Evolutionary conservation across 30 jellyfish, hydroid and myxozoan species (phyloP), one percentile per base, ranked within the genome.

Genomic region (Aurelia sp.): DNA sequence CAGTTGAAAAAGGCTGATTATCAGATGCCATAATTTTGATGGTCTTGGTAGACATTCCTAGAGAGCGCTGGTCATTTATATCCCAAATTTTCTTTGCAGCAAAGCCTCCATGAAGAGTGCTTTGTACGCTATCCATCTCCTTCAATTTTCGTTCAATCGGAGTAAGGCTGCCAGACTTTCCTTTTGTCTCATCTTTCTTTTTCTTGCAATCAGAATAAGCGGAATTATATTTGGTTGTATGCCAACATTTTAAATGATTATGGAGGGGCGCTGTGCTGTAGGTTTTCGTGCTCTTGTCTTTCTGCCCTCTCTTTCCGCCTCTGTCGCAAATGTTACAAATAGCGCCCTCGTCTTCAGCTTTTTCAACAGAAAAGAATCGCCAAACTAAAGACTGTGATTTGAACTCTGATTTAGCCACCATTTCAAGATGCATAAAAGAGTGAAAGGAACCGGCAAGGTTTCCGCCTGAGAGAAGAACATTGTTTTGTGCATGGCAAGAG

Each of bases 231-330:
- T 67, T 69, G 50, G 86, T 58, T 83, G 55, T 68, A 69, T 83
- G 66, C 70, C 85, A 83, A 22, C 78, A 82, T 52, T 76, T 88
- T 58, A 88, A 76, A 77, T 66, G 91, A 33, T 88, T 77, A 58
- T 67, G 80, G 50, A 78, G 92, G 38, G 96, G 91, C 38, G 94
- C 88, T 21, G 96, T 77, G 77, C 91, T 77, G 86, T 76, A 77
- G 71, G 88, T 67, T 72, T 76, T 88, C 61, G 90, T 92, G 31
- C 96, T 92, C 67, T 76, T 80, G 87, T 69, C 77, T 63, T 69
- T 77, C 85, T 79, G 86, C 41, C 87, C 96, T 55, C 96, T 57
- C 50, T 88, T 77, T 16, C 78, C 80, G 4, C 75, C 80, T 58
- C 85, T 40, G 64, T 72, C 8, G 52, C 90, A 74, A 55, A 85